phyloP scores from a whole-genome alignment of 2,113 vertebrate genomes.

The Phasianus colchicus region DNA sequence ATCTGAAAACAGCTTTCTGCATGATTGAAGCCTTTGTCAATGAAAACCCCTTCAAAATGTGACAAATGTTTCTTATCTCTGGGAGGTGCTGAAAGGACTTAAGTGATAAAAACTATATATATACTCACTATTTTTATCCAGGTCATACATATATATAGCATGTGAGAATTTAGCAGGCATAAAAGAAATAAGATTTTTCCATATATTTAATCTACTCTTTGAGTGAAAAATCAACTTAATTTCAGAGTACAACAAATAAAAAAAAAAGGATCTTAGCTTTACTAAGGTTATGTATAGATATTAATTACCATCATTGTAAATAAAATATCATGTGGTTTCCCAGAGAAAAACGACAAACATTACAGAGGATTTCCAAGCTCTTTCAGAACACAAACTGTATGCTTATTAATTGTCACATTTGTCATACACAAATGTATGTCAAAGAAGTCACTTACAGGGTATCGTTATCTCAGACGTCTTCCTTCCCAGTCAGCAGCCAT shows the following conservation, averaged over 20 bases:
- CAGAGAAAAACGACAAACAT: background rate
- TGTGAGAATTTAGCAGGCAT: background rate
- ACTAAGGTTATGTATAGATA: background rate
- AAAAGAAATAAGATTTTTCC: slow-evolving; percentile 4
- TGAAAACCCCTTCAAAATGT: slow-evolving; percentile 77
- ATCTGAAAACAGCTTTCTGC: slow-evolving; percentile 90
- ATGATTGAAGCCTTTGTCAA: slow-evolving; percentile 89
- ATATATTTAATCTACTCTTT: background rate
- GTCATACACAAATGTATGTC: background rate
- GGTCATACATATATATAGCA: background rate
- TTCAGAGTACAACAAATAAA: background rate
- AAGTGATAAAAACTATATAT: slow-evolving; percentile 59
- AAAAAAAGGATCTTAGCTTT: background rate
- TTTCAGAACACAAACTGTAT: background rate
- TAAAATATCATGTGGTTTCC: background rate
- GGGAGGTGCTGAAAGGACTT: slow-evolving; percentile 57
- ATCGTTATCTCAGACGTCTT: background rate
- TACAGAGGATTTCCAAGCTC: background rate
- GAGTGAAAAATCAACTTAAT: background rate
- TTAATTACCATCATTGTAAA: background rate
- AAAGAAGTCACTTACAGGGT: background rate
- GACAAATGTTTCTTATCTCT: slow-evolving; percentile 84
- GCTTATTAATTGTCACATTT: slow-evolving; percentile 17
- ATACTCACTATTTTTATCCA: slow-evolving; percentile 55
- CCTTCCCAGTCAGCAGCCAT: background rate